Base-by-base conservation (phyloP, 2,888 invertebrate genomes). In the Brachylomia viminalis region DNA sequence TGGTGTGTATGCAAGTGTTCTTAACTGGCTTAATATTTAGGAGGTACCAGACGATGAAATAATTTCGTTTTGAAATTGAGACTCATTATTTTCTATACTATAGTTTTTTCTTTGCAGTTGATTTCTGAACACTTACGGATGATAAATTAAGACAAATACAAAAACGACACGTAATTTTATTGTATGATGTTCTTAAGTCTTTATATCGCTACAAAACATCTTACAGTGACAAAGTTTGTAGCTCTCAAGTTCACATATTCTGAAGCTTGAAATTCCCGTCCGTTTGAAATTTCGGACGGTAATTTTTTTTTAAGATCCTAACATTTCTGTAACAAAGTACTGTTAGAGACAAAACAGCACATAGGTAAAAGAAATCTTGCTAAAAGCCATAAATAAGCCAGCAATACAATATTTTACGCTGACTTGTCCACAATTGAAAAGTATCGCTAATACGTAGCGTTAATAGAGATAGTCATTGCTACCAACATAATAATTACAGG, bases 401-500 rank as follows among this genome's bases (percentile, higher is more conserved):
- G 30, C 64, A 54, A 66, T 66, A 56, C 30, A 82, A 52, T 45
- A n/a, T 64, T 68, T 67, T 30, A 15, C 17, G 45, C 52, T 74
- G 74, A 82, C 42, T 38, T 42, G 33, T 49, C 33, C 2, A 6
- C 38, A 73, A 45, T 58, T 2, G 54, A 64, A 58, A 65, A n/a
- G 13, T 67, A 54, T 73, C 49, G 13, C 33, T 0, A 27, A 45
- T 38, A 75, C 80, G 70, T 75, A 70, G 79, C 62, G 15, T 38
- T 75, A 71, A 68, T 59, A 23, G 20, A 80, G 58, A 71, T 70
- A 70, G 52, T 47, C 8, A 30, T 47, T 33, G 20, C 20, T 71
- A 66, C 30, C 75, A 59, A 64, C 33, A 15, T 68, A 56, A 79
- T 47, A 54, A n/a, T n/a, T n/a, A n/a, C n/a, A n/a, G n/a, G n/a